Percentiles rank a stretch among this genome's conserved stretches.
These are phyloP conservation scores for Anoplopoma fimbria DNA, from an alignment of 2,113 vertebrate genomes.

Conservation along the genomic window DNA sequence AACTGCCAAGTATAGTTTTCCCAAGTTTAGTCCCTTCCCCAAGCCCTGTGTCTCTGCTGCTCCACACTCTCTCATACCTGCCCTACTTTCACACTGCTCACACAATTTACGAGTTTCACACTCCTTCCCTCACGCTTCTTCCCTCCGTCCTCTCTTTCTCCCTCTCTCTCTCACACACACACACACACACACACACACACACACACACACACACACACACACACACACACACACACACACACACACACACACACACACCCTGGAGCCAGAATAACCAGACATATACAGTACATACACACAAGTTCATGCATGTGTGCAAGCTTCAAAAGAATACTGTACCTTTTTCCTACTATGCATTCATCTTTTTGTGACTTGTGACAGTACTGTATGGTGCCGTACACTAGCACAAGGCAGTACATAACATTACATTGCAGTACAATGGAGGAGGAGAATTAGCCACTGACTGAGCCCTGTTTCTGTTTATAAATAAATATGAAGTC, in stretches of 20 bases:
- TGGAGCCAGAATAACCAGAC: conserved; percentile 18
- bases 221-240: conserved; percentile 4
- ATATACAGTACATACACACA: conserved; percentile 11
- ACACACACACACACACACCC: conserved; percentile 14
- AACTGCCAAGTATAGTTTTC: conserved; percentile 74
- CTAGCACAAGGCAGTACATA: neutral
- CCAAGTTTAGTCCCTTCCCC: conserved; percentile 69
- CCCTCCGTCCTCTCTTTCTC: conserved; percentile 17
- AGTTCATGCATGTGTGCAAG: conserved; percentile 13
- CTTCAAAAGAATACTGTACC: conserved; percentile 1
- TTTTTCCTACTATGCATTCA: neutral
- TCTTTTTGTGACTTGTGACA: conserved; percentile 13
- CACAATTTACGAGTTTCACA: conserved; percentile 68
- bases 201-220: neutral
- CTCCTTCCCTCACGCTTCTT: conserved; percentile 39
- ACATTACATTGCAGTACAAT: neutral
- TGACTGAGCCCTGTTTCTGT: conserved; percentile 30
- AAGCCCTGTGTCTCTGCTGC: conserved; percentile 60
- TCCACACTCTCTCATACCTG: conserved; percentile 71
- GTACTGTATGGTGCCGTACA: neutral
- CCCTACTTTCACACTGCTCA: conserved; percentile 74
- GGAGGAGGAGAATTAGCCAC: conserved; percentile 13
- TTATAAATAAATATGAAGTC: conserved; percentile 49
- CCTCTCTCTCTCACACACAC: neutral
- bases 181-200: neutral